Base-by-base conservation (phyloP, 2,888 invertebrate genomes). In the Eustalomyia histrio region DNA sequence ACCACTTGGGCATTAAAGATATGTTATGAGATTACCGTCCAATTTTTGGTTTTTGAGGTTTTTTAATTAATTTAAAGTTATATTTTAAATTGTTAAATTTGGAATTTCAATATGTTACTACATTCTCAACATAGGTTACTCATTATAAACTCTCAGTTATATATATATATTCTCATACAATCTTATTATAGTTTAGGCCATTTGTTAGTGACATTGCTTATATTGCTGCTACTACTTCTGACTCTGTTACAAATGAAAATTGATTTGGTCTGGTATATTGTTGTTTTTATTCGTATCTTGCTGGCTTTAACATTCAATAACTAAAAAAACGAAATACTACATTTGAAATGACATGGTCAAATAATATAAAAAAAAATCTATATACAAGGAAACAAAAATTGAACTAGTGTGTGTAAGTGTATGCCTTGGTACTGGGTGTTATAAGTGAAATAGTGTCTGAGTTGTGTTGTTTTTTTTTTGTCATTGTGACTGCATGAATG, bases 401-500 rank as follows among this genome's bases (percentile, higher is more conserved):
- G 16, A 5, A 24, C 3, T n/a, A 47, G 43, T 47, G 0, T n/a
- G 10, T 24, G 47, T 29, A 14, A 9, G 16, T 33, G 29, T 43
- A 10, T 43, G 33, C 64, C 64, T 29, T n/a, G 29, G 29, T 21
- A 14, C 17, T 52, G 64, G 71, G 65, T 76, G 58, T 69, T 71
- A 60, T 53, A 76, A 71, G 10, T 75, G 65, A 75, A 80, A 71
- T 71, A 10, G 61, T 80, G 65, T 75, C 71, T 71, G 57, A 67
- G 17, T 69, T 60, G 53, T 78, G 18, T 16, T 24, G 4, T 58
- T 63, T 43, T 39, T 17, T 63, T 68, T 35, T 47, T 39, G 24
- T 24, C 8, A 7, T 43, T 69, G n/a, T 39, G 53, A 43, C 33
- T 68, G 35, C 14, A 50, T 43, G 67, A 79, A 10, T 68, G 35